Percentiles rank a stretch among this genome's conserved stretches.
Conservation (phyloP, 2,888 invertebrate genomes). For the Drosophila cyrtoloma region DNA sequence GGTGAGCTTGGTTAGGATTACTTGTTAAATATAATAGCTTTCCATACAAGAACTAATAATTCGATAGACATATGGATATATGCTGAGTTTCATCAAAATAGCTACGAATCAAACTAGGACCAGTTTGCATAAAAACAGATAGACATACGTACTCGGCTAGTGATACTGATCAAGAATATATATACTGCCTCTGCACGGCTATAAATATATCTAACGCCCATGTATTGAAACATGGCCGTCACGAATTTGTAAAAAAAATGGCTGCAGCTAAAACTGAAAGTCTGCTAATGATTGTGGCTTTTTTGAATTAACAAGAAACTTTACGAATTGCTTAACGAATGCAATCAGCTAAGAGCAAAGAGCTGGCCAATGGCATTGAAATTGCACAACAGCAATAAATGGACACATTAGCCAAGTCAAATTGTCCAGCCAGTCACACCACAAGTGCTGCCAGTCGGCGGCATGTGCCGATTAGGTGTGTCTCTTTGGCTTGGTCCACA, state of each 20-base stretch:
- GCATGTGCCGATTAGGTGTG: constrained; percentile 49
- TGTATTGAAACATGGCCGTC: not conserved
- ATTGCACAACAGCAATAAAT: constrained; percentile 57
- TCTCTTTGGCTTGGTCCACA: constrained; percentile 34
- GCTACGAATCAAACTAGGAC: not conserved
- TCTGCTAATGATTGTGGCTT: constrained; percentile 34
- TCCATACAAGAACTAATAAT: not conserved
- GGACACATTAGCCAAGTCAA: constrained; percentile 53
- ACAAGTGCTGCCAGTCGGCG: constrained; percentile 24
- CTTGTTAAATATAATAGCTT: not conserved
- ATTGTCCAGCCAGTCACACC: constrained; percentile 37
- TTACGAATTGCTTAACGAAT: constrained; percentile 41
- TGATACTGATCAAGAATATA: not conserved
- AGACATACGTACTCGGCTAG: not conserved
- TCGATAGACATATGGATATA: not conserved
- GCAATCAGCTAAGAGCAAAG: constrained; percentile 51
- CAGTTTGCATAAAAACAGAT: not conserved
- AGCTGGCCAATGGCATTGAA: constrained; percentile 68
- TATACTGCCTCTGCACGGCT: not conserved
- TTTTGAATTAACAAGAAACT: constrained; percentile 37
- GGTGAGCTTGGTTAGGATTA: not conserved
- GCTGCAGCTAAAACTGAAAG: constrained; percentile 6
- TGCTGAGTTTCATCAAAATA: not conserved
- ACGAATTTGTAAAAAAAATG: constrained; percentile 5
- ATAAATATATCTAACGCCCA: constrained; percentile 6